Conservation (phyloP, 2,113 vertebrate genomes). For the Nibea albiflora region DNA sequence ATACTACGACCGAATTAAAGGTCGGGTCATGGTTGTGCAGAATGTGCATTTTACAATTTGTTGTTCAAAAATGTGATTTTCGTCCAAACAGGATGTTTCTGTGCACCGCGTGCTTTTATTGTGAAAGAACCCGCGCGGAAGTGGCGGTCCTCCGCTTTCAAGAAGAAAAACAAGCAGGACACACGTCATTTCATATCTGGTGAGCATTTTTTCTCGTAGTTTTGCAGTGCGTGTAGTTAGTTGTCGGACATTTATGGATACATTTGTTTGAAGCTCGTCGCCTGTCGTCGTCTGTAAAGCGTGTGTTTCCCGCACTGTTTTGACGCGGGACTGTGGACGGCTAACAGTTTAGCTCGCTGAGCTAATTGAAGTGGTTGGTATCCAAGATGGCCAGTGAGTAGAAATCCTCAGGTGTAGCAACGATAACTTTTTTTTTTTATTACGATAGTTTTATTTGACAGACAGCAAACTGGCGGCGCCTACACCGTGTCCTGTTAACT, state of each 20-base stretch:
- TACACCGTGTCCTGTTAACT: too few species aligned
- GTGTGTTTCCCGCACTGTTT: not conserved
- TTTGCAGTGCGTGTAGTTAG: not conserved
- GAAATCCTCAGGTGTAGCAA: too few species aligned
- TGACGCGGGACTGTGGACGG: not conserved
- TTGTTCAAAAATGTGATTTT: not conserved
- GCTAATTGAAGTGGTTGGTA: too few species aligned
- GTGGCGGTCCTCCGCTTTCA: not conserved
- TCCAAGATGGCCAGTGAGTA: too few species aligned
- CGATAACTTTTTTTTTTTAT: too few species aligned
- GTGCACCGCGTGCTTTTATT: slow-evolving; percentile 6
- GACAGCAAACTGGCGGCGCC: too few species aligned
- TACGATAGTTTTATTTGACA: too few species aligned
- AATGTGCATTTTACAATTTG: not conserved
- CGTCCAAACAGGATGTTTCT: too few species aligned
- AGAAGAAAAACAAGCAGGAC: not conserved
- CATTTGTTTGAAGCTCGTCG: not conserved
- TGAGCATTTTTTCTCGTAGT: not conserved
- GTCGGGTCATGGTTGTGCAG: not conserved
- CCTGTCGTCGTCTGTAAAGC: not conserved
- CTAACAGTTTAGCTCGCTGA: not conserved
- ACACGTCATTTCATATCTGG: not conserved
- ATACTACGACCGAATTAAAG: not conserved
- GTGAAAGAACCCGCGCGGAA: slow-evolving; percentile 12
- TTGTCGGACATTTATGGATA: not conserved